Percentiles rank a stretch among this genome's conserved stretches.
Conservation (phyloP, 2,888 invertebrate species). For the Netelia melanura region DNA sequence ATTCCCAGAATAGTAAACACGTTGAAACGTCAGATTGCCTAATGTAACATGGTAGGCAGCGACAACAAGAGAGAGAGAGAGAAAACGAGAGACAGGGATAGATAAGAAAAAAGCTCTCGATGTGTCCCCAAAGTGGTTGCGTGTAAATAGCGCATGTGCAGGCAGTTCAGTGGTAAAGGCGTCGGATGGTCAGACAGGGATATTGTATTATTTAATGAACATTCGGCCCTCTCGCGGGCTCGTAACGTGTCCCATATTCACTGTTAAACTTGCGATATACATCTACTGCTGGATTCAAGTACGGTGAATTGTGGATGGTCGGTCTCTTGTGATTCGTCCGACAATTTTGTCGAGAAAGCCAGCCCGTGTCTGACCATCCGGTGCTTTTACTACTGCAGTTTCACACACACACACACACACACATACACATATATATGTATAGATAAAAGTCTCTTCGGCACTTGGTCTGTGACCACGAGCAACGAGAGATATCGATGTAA, state of each 20-base stretch:
- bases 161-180: conserved; percentile 28
- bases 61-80: background rate
- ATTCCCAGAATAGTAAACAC: conserved; percentile 14
- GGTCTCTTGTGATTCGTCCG: conserved; percentile 7
- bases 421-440: background rate
- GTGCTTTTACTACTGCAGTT: conserved; percentile 19
- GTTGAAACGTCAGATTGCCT: conserved; percentile 1
- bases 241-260: background rate
- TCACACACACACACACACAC: too few relatives aligned
- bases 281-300: background rate
- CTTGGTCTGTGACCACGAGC: conserved; percentile 11
- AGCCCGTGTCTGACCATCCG: conserved; percentile 45
- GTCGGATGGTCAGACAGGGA: conserved; percentile 40
- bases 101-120: background rate
- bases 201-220: conserved; percentile 46
- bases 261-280: background rate
- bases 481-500: conserved; percentile 15
- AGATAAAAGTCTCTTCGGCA: background rate
- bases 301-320: conserved; percentile 2
- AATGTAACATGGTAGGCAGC: background rate
- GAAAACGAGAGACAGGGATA: background rate
- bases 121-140: conserved; percentile 31
- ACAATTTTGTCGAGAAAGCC: background rate
- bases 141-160: conserved; percentile 28
- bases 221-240: background rate